Base-by-base conservation (phyloP, 2,113 vertebrate genomes). In the Nycticorax nycticorax region DNA sequence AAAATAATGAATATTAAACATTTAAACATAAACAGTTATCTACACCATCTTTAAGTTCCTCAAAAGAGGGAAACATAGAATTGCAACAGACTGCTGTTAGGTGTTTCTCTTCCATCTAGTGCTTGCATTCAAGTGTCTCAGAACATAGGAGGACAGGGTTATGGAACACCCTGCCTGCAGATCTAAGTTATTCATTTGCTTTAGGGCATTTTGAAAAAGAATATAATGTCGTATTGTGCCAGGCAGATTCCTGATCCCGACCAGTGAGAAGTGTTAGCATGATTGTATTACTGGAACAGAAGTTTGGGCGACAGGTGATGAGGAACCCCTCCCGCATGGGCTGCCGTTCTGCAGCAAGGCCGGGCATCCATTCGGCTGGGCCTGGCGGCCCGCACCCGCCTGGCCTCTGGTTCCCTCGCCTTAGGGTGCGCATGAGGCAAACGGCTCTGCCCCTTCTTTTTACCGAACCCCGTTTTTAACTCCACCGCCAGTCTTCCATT, bases 351-450 rank as follows among this genome's bases (percentile, higher is more conserved):
- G 43, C 35, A n/a, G 30, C 23, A 41, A 39, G 23, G 13, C 16
- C 59, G 39, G 22, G 10, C 28, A 22, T 37, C 2, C 3, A 6
- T 63, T 41, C 2, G 2, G 8, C 66, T 26, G 47, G 47, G 5
- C 39, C 45, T 52, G 2, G 2, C 33, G 17, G 41, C 37, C 21
- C 21, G 4, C 9, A 12, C 6, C n/a, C 26, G 6, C 28, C 33
- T 53, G 30, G 53, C 41, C 33, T 66, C 0, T 0, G 41, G 35
- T 41, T 55, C 43, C 23, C 12, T 30, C 66, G 12, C 37, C 68
- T 48, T 33, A 53, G 13, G 32, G 8, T 0, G 1, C 1, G 4
- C 37, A 9, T 6, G 47, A 30, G 41, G 26, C 24, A 90, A 19
- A 37, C 30, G 21, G 19, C 30, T 12, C 41, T 77, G 13, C 3